phyloP scores from a whole-genome alignment of 2,888 invertebrate genomes.

The Mermis nigrescens region DNA sequence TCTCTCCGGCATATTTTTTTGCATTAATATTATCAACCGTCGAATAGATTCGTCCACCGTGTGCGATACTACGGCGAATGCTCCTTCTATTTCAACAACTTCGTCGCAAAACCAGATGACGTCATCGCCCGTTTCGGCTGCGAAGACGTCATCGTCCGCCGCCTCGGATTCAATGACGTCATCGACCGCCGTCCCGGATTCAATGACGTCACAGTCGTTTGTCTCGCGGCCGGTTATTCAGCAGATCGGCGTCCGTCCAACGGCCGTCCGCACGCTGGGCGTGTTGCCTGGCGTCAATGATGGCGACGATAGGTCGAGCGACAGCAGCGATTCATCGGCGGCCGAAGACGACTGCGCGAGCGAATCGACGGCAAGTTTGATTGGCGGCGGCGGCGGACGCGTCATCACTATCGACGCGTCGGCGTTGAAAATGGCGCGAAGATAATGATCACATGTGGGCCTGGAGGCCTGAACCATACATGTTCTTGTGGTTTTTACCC shows the following conservation, averaged over 20 bases:
- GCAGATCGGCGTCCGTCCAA: conserved; percentile 9
- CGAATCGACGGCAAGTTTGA: neutral
- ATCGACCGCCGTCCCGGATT: too few relatives aligned
- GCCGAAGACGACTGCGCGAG: conserved; percentile 25
- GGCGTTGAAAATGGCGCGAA: neutral
- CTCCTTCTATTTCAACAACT: too few relatives aligned
- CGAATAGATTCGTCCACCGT: too few relatives aligned
- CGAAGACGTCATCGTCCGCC: too few relatives aligned
- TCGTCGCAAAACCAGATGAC: too few relatives aligned
- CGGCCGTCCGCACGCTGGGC: conserved; percentile 39
- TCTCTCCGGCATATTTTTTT: too few relatives aligned
- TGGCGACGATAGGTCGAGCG: conserved; percentile 45
- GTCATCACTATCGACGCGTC: neutral
- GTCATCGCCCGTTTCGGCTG: too few relatives aligned
- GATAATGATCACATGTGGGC: neutral
- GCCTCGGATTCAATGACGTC: too few relatives aligned
- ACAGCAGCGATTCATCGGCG: conserved; percentile 45
- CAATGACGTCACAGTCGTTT: neutral
- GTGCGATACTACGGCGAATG: too few relatives aligned
- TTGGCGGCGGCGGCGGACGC: neutral
- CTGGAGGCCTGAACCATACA: too few relatives aligned
- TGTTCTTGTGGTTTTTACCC: too few relatives aligned
- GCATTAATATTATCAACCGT: too few relatives aligned
- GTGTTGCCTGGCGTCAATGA: conserved; percentile 63
- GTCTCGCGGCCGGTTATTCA: neutral